phyloP scores from a whole-genome alignment of 1,140 invertebrate genomes.

The Lepidurus couesii region DNA sequence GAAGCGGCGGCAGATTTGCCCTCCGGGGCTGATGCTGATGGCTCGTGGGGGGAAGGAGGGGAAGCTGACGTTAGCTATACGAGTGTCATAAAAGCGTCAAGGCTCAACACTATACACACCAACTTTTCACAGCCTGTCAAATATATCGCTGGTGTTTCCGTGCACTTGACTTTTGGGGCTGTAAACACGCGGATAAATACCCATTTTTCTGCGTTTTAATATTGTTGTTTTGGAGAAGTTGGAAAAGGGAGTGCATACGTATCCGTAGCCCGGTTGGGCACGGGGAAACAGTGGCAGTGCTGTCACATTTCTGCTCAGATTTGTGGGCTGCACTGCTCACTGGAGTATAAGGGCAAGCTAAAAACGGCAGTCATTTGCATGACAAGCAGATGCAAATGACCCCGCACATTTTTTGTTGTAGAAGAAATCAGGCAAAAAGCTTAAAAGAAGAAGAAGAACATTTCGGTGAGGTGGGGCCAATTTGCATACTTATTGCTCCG shows the following conservation, averaged over 20 bases:
- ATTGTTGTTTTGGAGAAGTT: not conserved
- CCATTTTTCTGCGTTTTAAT: not conserved
- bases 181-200: not conserved
- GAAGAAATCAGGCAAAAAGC: not conserved
- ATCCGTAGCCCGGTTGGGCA: no score
- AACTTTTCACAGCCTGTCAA: conserved; percentile 15
- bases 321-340: conserved; percentile 4
- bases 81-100: conserved; percentile 13
- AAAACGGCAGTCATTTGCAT: conserved; percentile 17
- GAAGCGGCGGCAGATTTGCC: not conserved
- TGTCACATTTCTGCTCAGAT: not conserved
- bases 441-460: not conserved
- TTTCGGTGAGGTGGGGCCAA: not conserved
- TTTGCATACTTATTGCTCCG: conserved; percentile 3
- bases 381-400: not conserved
- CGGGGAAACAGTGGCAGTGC: not conserved
- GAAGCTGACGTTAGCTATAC: conserved; percentile 1
- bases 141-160: not conserved
- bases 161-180: not conserved
- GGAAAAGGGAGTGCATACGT: no score
- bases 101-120: not conserved
- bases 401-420: not conserved
- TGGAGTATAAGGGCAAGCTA: not conserved
- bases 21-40: no score
- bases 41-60: no score